A percentile compares a stretch with the other conserved stretches of the same genome.
Evolutionary conservation across 2,888 invertebrate genomes (phyloP).

Genomic region (Limnephilus auricula): DNA sequence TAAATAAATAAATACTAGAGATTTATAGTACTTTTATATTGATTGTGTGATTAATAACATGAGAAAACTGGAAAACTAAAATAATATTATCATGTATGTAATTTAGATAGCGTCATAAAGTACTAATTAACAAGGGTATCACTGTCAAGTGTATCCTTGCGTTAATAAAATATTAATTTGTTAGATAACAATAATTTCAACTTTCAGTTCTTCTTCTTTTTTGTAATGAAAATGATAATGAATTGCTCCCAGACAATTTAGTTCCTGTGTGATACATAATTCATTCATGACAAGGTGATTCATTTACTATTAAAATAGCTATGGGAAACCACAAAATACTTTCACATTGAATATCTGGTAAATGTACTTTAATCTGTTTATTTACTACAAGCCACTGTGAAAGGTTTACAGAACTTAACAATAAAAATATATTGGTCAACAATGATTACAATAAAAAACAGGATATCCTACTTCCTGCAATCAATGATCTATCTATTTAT

Average conservation of each 20-base stretch:
- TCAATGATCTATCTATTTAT: neutral
- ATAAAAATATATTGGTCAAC: neutral
- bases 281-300: neutral
- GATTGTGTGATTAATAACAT: neutral
- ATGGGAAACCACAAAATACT: neutral
- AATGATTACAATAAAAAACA: neutral
- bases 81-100: neutral
- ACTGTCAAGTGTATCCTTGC: neutral
- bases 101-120: neutral
- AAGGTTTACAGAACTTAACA: neutral
- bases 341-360: neutral
- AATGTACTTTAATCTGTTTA: neutral
- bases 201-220: neutral
- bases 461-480: neutral
- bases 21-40: neutral
- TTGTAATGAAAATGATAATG: neutral
- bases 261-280: neutral
- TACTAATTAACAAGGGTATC: no score
- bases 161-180: neutral
- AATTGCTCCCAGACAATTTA: neutral
- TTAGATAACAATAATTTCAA: neutral
- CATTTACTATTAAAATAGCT: neutral
- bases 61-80: neutral
- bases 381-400: neutral
- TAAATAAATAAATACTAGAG: neutral